Evolutionary conservation across 2,113 vertebrate species (phyloP).

Genomic region (Castor canadensis): DNA sequence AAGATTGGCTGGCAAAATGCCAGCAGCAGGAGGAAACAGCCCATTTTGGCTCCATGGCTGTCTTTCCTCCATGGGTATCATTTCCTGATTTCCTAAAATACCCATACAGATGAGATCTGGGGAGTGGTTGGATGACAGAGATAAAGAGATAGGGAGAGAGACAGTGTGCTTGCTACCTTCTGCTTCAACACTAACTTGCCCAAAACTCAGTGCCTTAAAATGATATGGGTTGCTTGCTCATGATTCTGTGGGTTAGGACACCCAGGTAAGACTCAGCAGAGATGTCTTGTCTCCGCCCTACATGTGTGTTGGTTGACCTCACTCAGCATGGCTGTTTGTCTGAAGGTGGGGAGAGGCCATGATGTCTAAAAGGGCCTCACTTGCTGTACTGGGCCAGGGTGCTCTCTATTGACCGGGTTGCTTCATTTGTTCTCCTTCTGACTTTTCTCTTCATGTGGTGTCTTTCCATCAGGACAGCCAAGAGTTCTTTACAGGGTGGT

Average conservation of each 20-base stretch:
- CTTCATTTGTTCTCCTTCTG: neutral
- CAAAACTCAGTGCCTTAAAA: neutral
- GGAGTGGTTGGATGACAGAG: neutral
- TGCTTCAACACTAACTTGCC: neutral
- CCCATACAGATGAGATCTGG: neutral
- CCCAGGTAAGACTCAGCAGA: neutral
- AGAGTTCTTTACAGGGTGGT: neutral
- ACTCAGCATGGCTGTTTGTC: rapidly evolving
- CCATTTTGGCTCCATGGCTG: neutral
- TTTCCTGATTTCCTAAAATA: neutral
- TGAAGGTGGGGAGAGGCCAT: neutral
- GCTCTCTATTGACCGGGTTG: neutral
- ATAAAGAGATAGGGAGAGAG: neutral
- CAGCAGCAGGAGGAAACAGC: neutral
- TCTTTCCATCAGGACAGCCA: neutral
- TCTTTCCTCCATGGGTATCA: neutral
- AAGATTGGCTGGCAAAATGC: neutral
- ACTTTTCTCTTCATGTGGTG: neutral
- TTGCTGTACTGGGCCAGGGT: neutral
- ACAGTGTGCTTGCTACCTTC: neutral
- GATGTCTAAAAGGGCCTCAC: neutral
- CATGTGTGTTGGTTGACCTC: neutral
- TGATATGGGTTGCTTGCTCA: neutral
- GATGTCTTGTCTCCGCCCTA: neutral
- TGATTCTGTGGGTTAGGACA: neutral